Evolutionary conservation across 2,113 vertebrate species (phyloP), one percentile per base, ranked within the genome.

Genomic region (Fregata magnificens): DNA sequence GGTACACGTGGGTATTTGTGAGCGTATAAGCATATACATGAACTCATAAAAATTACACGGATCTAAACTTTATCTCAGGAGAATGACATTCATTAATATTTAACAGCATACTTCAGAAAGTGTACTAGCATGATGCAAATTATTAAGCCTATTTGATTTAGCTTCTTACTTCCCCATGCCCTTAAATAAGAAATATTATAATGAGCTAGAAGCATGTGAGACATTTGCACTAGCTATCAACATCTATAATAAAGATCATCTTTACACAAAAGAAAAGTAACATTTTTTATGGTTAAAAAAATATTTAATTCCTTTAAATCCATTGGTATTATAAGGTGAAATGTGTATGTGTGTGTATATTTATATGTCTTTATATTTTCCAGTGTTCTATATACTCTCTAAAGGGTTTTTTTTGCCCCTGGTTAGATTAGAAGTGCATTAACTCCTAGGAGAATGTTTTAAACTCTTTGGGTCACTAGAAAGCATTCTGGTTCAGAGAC

Each of bases 401-500:
- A 58, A 90, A 66, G 70, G 32, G 79, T 38, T 58, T 32, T 80
- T 34, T 45, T 36, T 29, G n/a, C n/a, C 85, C 85, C 56, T 90
- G 29, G 9, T 93, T 63, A 92, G 34, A 32, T 34, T 87, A 24
- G 91, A 95, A 95, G n/a, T 77, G 38, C 32, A 53, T 91, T 96
- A 92, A 86, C 82, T 71, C 82, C 31, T 69, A 47, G 26, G 26
- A 45, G 34, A 88, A 96, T 69, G 26, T 93, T 97, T 97, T 96
- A 52, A 72, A 88, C 69, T 91, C 52, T 90, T 45, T 72, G 78
- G 66, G 81, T 97, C 88, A 97, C 62, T 73, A 92, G 71, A 93
- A 96, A 95, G 32, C 42, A 90, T 97, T 96, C 66, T 94, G 52
- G 62, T 96, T 98, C 96, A 97, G 88, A 96, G 90, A 53, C 69